Base-by-base conservation (phyloP, 2,888 invertebrate genomes). In the Cloeon dipterum region DNA sequence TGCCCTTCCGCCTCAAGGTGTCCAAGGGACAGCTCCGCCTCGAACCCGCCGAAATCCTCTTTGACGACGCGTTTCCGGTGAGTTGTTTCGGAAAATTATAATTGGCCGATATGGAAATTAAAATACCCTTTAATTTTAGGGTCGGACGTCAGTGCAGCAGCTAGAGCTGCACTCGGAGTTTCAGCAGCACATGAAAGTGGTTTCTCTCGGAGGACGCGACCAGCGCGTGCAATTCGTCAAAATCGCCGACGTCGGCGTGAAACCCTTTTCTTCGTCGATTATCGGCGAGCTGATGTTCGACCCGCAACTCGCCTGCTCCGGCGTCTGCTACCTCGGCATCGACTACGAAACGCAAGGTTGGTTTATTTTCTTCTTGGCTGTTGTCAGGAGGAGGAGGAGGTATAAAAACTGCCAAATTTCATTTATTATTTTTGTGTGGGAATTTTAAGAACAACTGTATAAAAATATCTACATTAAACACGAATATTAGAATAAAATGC, bases 131-230 rank as follows among this genome's bases (percentile, higher is more conserved):
- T 18, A 5, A 17, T 10, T 18, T 35, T 49, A 81, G 79, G 81
- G 75, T 43, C 81, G 76, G 56, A 65, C 75, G 44, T 79, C 79
- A 50, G 66, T 68, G 35, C 71, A 76, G 47, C 73, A 76, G 46
- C 61, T 93, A 41, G 69, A 73, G 51, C 68, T 89, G 42, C 73
- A 79, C 50, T 88, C 81, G 47, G 73, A 74, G 4, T 88, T 86
- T 61, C 61, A 70, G 44, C 70, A 75, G 48, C 66, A 71, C 36
- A 82, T 93, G 78, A 70, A 71, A 44, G 72, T 89, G 33, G n/a
- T n/a, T n/a, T n/a, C n/a, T n/a, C n/a, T n/a, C n/a, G n/a, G n/a
- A n/a, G n/a, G n/a, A n/a, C n/a, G n/a, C n/a, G n/a, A n/a, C n/a
- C n/a, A n/a, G n/a, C n/a, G 73, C 25, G 62, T 78, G 21, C 61